Evolutionary conservation across 2,797 vertebrate species (phyloP), one percentile per base, ranked within the genome.

Genomic region (Lutjanus campechanus): DNA sequence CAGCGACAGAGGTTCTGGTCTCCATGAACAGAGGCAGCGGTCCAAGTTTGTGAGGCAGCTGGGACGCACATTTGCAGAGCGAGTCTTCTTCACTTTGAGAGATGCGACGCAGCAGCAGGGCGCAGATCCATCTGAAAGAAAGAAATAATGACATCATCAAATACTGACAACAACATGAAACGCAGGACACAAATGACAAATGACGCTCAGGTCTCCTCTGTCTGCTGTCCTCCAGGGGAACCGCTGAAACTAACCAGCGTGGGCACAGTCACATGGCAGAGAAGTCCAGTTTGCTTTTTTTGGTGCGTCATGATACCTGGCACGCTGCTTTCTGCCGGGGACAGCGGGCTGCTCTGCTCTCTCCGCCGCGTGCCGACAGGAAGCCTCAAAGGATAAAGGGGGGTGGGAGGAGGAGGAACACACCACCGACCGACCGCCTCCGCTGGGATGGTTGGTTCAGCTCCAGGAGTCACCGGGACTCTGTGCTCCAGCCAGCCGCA

Each of bases 251-350:
- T 11, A 50, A 73, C 50, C 51, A 41, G 40, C 51, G 69, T n/a
- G 77, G 70, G 60, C 72, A 43, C 36, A 11, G 20, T 59, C 86
- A 79, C 81, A 79, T 64, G 83, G 60, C 73, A 11, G 9, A 73
- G 44, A 85, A 90, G 84, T 91, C 81, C 54, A 78, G 81, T 85
- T 1, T 81, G 86, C 90, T 76, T 87, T 90, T 87, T 81, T 40
- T 87, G 90, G 91, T 94, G 94, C 92, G 94, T 94, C 93, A 94
- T 82, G 87, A 85, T 89, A 91, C 91, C 89, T 94, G 88, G 90
- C 84, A 81, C 86, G 65, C 73, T 82, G 78, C 74, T 77, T 64
- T 73, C 78, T 43, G 47, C 15, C 41, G 76, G 72, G 76, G 73
- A 75, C 76, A 72, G 69, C 60, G 68, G 89, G 82, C 86, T 81